Conservation (phyloP, 2,888 invertebrate species). For the Strigamia transsilvanica region DNA sequence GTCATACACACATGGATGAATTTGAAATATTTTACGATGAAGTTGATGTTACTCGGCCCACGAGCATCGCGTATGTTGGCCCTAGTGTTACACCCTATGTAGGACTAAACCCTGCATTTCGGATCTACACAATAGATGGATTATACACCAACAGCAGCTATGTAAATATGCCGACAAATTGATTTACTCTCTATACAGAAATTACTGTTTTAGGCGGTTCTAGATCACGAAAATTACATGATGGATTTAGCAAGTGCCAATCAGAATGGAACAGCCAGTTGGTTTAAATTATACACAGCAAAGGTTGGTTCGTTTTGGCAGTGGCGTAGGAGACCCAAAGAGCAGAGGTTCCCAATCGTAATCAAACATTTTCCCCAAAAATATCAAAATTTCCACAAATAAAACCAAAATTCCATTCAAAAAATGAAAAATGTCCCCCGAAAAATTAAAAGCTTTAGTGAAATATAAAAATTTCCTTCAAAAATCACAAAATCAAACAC, state of each 20-base stretch:
- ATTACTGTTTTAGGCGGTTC: constrained; percentile 73
- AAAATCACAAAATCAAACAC: too few relatives aligned
- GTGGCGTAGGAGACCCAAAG: too few relatives aligned
- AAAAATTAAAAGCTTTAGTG: too few relatives aligned
- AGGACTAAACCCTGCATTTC: constrained; percentile 82
- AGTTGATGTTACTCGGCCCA: constrained; percentile 67
- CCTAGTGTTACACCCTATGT: constrained; percentile 81
- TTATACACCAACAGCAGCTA: constrained; percentile 61
- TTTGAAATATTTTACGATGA: constrained; percentile 65
- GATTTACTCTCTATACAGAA: background rate
- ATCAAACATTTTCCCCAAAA: too few relatives aligned
- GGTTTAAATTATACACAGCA: constrained; percentile 88
- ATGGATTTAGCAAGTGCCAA: constrained; percentile 95
- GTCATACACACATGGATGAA: constrained; percentile 65
- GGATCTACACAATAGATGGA: constrained; percentile 76
- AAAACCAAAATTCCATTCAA: too few relatives aligned
- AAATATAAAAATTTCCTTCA: too few relatives aligned
- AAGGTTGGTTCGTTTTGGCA: constrained; percentile 54
- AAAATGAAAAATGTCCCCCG: too few relatives aligned
- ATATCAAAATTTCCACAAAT: too few relatives aligned
- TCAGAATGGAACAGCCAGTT: constrained; percentile 70
- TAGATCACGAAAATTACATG: constrained; percentile 95
- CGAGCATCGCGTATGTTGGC: constrained; percentile 79
- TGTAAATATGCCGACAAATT: constrained; percentile 63
- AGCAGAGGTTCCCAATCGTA: too few relatives aligned